Conservation (phyloP, 2,888 invertebrate genomes). For the Maniola hyperantus region DNA sequence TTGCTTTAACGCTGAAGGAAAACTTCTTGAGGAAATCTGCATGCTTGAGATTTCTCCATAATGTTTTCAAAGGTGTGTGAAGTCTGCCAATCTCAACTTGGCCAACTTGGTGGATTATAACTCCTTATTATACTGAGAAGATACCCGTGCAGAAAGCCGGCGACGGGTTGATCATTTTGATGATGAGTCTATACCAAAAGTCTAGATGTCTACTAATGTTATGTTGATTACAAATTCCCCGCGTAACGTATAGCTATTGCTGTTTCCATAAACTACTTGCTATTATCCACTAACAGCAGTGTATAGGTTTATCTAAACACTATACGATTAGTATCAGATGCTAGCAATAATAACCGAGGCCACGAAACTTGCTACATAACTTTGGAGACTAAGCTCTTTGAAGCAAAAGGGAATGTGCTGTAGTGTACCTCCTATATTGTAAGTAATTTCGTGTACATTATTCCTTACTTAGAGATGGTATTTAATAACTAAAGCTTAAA, state of each 20-base stretch:
- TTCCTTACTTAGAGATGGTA: neutral
- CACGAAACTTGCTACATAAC: conserved; percentile 7
- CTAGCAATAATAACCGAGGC: conserved; percentile 14
- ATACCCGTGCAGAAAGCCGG: too few species aligned
- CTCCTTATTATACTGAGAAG: too few species aligned
- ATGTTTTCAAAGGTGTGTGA: too few species aligned
- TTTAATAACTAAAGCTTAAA: neutral
- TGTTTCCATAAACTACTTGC: neutral
- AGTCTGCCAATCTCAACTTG: too few species aligned
- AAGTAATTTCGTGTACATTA: neutral
- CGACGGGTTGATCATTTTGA: too few species aligned
- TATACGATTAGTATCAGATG: conserved; percentile 10
- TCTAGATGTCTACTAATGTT: too few species aligned
- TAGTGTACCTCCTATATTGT: neutral
- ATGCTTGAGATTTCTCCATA: too few species aligned
- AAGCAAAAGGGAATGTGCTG: conserved; percentile 7
- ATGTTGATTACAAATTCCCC: conserved; percentile 1
- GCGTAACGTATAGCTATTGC: neutral
- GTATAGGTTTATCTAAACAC: neutral
- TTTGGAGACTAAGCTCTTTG: conserved; percentile 10
- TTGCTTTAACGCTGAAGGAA: too few species aligned
- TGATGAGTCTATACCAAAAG: too few species aligned
- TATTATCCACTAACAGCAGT: neutral
- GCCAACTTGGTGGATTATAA: too few species aligned
- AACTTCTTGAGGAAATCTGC: too few species aligned